Base-by-base conservation (phyloP, 2,888 invertebrate genomes). In the Gymnosoma rotundatum region DNA sequence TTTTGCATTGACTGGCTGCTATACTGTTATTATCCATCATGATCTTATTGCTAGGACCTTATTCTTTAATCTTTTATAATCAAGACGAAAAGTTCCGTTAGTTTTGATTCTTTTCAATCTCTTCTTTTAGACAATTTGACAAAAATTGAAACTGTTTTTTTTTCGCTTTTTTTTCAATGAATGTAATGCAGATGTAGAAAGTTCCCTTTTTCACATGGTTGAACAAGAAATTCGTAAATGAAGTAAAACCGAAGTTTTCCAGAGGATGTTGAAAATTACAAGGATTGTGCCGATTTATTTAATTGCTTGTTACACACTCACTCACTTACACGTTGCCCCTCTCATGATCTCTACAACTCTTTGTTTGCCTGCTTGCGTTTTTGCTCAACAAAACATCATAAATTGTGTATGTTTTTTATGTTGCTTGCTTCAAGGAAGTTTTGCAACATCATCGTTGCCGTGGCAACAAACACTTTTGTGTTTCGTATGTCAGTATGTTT, bases 251-350 rank as follows among this genome's bases (percentile, higher is more conserved):
- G 25, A 81, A 70, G 61, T 76, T 52, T 76, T 82, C 75, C 60
- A 70, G 70, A 82, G 81, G 81, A 82, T 82, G 81, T 74, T 78
- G 73, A 69, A 78, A 78, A 81, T 84, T 81, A 81, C 84, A 80
- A 69, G 78, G 66, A 80, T 72, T 83, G 78, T 84, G 75, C 76
- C 76, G 81, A 81, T 84, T 84, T 81, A 84, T 84, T 84, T 81
- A 84, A 84, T 84, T 84, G 84, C 81, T 81, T 79, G 79, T 58
- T 84, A 75, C 84, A 67, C 73, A 66, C 25, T 32, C 25, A 25
- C 4, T 4, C 25, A 25, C 25, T 25, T 25, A 25, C 1, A 25
- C 25, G 25, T 25, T 25, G 25, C 32, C 18, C 4, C 18, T 1
- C 14, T n/a, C 21, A 50, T 16, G 7, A 25, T 54, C 54, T 12